These are phyloP conservation scores for Drosophila lutescens DNA, from an alignment of 2,888 invertebrate species.

Conservation along the genomic window DNA sequence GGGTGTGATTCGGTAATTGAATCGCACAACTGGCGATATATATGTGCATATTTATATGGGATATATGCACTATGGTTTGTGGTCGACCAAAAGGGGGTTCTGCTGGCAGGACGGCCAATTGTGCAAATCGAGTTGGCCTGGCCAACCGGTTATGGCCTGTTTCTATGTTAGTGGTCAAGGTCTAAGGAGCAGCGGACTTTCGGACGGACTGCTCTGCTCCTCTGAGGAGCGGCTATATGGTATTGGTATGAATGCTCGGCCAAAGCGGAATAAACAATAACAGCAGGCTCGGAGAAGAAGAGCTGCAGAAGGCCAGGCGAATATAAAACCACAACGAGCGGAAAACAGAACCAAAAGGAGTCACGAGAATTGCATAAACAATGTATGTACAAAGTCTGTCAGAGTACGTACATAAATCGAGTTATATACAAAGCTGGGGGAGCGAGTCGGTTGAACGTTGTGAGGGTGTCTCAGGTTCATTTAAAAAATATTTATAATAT, in stretches of 20 bases:
- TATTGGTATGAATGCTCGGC: constrained; percentile 50
- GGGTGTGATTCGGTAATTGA: constrained; percentile 62
- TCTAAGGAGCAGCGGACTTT: constrained; percentile 80
- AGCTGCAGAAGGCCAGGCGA: constrained; percentile 53
- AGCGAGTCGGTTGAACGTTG: constrained; percentile 8
- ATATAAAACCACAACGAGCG: constrained; percentile 48
- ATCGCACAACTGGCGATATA: constrained; percentile 34
- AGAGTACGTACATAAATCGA: constrained; percentile 16
- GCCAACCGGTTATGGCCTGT: constrained; percentile 46
- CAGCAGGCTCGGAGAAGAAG: constrained; percentile 45
- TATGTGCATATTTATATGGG: constrained; percentile 2
- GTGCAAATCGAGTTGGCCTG: constrained; percentile 37
- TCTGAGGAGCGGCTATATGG: constrained; percentile 25
- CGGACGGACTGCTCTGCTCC: constrained; percentile 5
- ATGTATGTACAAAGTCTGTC: constrained; percentile 33
- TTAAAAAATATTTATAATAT: too few relatives aligned
- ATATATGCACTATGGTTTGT: constrained; percentile 9
- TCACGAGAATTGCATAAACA: constrained; percentile 67
- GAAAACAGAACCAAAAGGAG: constrained; percentile 47
- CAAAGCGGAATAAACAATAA: constrained; percentile 70
- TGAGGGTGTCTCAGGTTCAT: constrained; percentile 48
- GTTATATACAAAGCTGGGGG: constrained; percentile 12
- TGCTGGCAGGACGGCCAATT: constrained; percentile 22
- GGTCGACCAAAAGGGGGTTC: not conserved
- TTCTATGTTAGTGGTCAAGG: constrained; percentile 84